Evolutionary conservation across 2,113 vertebrate species (phyloP).

Genomic region (Sturnus vulgaris): DNA sequence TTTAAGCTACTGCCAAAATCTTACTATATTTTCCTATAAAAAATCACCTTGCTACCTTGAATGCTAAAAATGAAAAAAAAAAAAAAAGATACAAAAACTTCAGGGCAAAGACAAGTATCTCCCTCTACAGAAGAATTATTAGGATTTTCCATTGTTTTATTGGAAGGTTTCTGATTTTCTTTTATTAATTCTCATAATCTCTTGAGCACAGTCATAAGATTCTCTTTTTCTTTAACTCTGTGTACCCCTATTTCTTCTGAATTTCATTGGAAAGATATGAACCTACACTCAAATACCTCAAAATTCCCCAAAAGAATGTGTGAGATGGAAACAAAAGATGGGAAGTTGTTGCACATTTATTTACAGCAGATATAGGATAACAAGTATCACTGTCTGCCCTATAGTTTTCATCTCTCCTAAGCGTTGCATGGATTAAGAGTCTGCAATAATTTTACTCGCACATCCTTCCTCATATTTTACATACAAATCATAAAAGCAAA

Average conservation of each 20-base stretch:
- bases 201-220: not conserved
- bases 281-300: not conserved
- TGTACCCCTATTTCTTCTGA: not conserved
- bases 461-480: not conserved
- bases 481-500: not conserved
- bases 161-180: not conserved
- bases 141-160: not conserved
- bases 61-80: not conserved
- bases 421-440: not conserved
- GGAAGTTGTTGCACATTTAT: not conserved
- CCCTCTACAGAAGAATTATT: not conserved
- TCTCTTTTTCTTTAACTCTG: not conserved
- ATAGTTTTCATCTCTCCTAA: not conserved
- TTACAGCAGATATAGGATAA: not conserved
- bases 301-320: not conserved
- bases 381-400: not conserved
- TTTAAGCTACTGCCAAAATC: not conserved
- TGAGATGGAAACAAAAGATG: not conserved
- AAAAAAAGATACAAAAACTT: not conserved
- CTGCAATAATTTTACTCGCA: not conserved
- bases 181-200: not conserved
- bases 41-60: not conserved
- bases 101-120: not conserved
- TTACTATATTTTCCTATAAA: not conserved
- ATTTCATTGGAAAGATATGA: not conserved